Evolutionary conservation across 2,113 vertebrate genomes (phyloP), one percentile per base, ranked within the genome.

Genomic region (Colossoma macropomum): DNA sequence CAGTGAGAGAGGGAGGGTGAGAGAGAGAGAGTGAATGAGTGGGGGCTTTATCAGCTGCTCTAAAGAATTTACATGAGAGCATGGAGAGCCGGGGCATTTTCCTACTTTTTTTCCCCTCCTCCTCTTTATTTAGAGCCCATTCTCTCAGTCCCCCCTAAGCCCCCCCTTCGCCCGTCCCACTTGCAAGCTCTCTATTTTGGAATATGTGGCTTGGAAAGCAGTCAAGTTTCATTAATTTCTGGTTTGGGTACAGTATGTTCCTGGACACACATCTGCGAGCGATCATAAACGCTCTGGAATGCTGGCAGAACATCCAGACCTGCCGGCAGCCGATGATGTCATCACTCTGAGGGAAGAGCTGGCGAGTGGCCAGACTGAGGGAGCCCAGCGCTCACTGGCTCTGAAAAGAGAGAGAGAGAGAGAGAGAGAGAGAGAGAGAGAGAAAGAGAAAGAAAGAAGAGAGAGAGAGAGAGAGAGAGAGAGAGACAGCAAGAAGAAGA

Each of bases 261-360:
- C 96, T 97, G 96, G 96, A 97, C 95, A 94, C 96, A 96, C 97
- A 99, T 98, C 97, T 99, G 97, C 96, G 96, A 97, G 95, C 94
- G 94, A 97, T 98, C 97, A 99, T 97, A 98, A 99, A 97, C 95
- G 96, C 96, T 92, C 93, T 95, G 96, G 96, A 98, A 98, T 97
- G 96, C 96, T 98, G 97, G 97, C 97, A 97, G 97, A 97, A 99
- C 97, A 98, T 98, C 95, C 95, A 98, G 97, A 96, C 96, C 97
- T 97, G 96, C 97, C 96, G 95, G 96, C 96, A 96, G 96, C 95
- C 95, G 91, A 96, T 98, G 97, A 97, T 93, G 94, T 95, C 97
- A 98, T 97, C 96, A 94, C 92, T 95, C 95, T 94, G 95, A 96
- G 96, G 96, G 95, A 94, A 95, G 93, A 94, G 92, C 89, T 91